Conservation (phyloP, 2,113 vertebrate genomes). For the Smithornis capensis region DNA sequence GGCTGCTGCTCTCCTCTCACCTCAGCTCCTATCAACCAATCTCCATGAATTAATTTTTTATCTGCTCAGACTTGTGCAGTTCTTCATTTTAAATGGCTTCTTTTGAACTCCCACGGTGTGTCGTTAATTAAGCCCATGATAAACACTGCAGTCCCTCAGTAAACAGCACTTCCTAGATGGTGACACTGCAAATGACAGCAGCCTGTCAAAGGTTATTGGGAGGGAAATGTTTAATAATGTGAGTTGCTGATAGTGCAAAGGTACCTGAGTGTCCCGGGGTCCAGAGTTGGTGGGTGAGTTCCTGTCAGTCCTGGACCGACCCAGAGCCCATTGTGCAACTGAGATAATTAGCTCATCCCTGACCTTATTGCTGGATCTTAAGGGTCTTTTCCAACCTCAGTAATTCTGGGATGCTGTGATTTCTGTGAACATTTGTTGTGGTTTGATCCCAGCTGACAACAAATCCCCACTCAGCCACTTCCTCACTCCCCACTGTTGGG, state of each 20-base stretch:
- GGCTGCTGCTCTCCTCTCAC: background rate
- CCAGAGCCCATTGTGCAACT: background rate
- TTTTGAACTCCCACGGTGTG: background rate
- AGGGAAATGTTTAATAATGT: background rate
- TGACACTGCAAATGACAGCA: background rate
- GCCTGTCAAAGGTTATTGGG: background rate
- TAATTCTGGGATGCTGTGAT: background rate
- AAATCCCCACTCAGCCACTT: background rate
- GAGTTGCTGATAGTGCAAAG: no score
- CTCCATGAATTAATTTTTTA: background rate
- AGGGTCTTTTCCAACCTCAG: background rate
- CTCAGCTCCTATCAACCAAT: background rate
- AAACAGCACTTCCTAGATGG: accelerated
- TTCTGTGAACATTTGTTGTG: background rate
- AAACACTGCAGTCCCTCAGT: background rate
- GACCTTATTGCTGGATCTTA: background rate
- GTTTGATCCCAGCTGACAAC: background rate
- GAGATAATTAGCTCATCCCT: background rate
- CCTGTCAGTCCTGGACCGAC: background rate
- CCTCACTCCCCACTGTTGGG: background rate
- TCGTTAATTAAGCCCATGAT: background rate
- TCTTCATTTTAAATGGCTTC: background rate
- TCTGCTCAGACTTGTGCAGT: background rate
- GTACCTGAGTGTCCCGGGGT: background rate
- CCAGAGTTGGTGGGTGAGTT: background rate